Evolutionary conservation across 2,888 invertebrate genomes (phyloP).

Genomic region (Panzeria rudis): DNA sequence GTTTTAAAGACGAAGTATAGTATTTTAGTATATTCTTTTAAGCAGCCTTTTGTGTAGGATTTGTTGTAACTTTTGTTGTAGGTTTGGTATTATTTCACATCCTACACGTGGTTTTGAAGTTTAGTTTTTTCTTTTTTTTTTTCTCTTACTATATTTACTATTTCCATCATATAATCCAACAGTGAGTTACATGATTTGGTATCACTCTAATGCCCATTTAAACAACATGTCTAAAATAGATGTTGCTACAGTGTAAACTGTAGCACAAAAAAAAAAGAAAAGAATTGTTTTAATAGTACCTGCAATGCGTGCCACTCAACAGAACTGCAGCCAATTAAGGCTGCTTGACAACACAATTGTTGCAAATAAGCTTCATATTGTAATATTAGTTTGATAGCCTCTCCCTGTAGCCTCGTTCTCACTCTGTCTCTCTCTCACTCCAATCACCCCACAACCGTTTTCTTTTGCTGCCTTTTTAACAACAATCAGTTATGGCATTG

Average conservation of each 20-base stretch:
- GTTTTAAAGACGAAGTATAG: too few species aligned
- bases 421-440: not conserved
- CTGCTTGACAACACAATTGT: slow-evolving; percentile 70
- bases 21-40: too few species aligned
- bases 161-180: not conserved
- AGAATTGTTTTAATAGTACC: slow-evolving; percentile 64
- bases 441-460: not conserved
- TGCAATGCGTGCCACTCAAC: slow-evolving; percentile 72
- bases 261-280: slow-evolving; percentile 2
- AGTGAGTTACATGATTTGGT: not conserved
- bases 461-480: slow-evolving; percentile 16
- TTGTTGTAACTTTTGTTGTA: not conserved
- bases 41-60: not conserved
- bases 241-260: slow-evolving; percentile 16
- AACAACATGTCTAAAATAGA: slow-evolving; percentile 9
- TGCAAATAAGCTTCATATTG: slow-evolving; percentile 65
- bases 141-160: not conserved
- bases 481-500: slow-evolving; percentile 46
- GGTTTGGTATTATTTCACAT: not conserved
- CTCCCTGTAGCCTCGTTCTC: not conserved
- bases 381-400: slow-evolving; percentile 18
- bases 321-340: slow-evolving; percentile 68
- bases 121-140: not conserved
- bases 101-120: not conserved
- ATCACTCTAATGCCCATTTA: slow-evolving; percentile 4